Base-by-base conservation (phyloP, 2,888 invertebrate genomes). In the Syrista parreyssii region DNA sequence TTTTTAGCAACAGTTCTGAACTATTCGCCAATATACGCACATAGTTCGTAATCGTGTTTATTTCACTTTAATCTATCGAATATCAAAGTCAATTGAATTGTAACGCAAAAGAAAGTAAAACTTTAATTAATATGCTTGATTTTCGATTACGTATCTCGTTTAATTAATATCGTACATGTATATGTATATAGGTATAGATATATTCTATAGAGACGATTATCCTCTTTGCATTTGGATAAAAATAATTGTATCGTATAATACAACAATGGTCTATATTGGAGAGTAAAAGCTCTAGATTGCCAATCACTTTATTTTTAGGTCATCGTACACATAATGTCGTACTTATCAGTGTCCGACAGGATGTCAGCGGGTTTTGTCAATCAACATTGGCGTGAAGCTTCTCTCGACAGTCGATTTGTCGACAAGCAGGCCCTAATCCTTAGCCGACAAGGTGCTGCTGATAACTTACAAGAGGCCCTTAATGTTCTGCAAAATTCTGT, bases 351-450 rank as follows among this genome's bases (percentile, higher is more conserved):
- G 83, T 92, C 95, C 2, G 96, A 96, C 87, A 92, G 95, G 83
- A 93, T 94, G 89, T 92, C 93, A 73, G 95, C 95, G 68, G 94
- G 95, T 82, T 92, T 94, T 83, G 94, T 95, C 34, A 95, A 94
- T 87, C 92, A 91, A 31, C 91, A 93, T 0, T 96, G 96, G 95
- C 94, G 95, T 82, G 93, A 94, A 80, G 96, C 95, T 23, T 93
- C 95, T 11, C 93, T 94, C 85, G 94, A 95, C 85, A 91, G 91
- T 1, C 92, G 93, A 81, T 93, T 93, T 80, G 93, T 94, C 84
- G 89, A 93, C 79, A 93, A 93, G 77, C 93, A 94, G 89, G 90
- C 92, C 40, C 92, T 93, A 73, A 88, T 93, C 68, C 92, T 93
- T 79, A 92, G 91, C 79, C 93, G 92, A 88, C 87, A 92, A 79